Conservation (phyloP, 1,140 invertebrate species). For the Anthonomus grandis region DNA sequence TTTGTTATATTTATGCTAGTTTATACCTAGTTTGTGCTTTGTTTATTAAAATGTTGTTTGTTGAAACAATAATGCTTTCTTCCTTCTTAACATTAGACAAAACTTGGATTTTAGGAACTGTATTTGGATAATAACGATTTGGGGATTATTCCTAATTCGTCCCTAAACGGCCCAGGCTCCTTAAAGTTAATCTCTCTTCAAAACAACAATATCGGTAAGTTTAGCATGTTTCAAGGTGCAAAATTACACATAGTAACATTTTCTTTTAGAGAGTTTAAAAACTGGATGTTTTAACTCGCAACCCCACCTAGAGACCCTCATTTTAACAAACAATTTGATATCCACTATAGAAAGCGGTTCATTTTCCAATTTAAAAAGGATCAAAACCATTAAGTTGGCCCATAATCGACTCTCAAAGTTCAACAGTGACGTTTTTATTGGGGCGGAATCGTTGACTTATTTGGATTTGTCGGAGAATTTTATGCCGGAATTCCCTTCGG, state of each 20-base stretch:
- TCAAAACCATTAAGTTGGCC: constrained; percentile 68
- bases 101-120: constrained; percentile 69
- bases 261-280: constrained; percentile 62
- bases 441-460: constrained; percentile 67
- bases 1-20: too few species aligned
- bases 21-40: too few species aligned
- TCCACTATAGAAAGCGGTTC: constrained; percentile 68
- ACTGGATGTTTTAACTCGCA: constrained; percentile 65
- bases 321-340: constrained; percentile 75
- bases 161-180: constrained; percentile 72
- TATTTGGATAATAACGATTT: constrained; percentile 77
- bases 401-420: constrained; percentile 73
- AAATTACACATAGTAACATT: neutral
- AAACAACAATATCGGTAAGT: constrained; percentile 76
- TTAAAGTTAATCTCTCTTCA: constrained; percentile 69
- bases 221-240: neutral
- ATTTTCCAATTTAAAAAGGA: constrained; percentile 62
- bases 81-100: too few species aligned
- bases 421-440: constrained; percentile 78
- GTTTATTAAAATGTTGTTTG: too few species aligned
- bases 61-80: too few species aligned
- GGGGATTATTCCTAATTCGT: constrained; percentile 66
- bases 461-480: constrained; percentile 84
- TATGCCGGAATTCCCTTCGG: constrained; percentile 73
- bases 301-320: constrained; percentile 64